A percentile compares a stretch with the other conserved stretches of the same genome.
Evolutionary conservation across 2,888 invertebrate genomes (phyloP).

Genomic region (Cerastis rubricosa): DNA sequence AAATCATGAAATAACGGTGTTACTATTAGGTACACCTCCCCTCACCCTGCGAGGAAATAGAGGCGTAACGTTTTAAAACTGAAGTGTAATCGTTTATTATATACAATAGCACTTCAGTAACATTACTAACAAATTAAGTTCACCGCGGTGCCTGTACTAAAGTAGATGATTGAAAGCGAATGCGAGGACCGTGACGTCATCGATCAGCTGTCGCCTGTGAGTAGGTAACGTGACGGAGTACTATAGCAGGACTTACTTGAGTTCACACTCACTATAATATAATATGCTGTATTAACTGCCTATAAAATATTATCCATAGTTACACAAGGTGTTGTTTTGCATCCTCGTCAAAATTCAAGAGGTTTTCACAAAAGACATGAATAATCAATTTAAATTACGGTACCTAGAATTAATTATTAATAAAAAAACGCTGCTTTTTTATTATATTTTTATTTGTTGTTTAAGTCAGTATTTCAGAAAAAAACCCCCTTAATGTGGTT

Average conservation of each 20-base stretch:
- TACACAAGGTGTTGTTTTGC: too few relatives aligned
- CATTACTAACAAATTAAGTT: neutral
- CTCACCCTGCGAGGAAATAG: neutral
- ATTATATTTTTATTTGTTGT: too few relatives aligned
- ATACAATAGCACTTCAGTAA: neutral
- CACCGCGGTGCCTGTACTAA: neutral
- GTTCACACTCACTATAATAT: neutral
- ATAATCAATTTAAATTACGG: too few relatives aligned
- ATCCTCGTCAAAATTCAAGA: too few relatives aligned
- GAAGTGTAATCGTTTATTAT: neutral
- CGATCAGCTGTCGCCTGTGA: constrained; percentile 48
- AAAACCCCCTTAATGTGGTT: too few relatives aligned
- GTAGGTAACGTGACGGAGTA: constrained; percentile 37
- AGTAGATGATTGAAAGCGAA: constrained; percentile 30
- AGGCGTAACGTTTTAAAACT: neutral
- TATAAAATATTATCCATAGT: too few relatives aligned
- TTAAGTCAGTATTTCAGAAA: too few relatives aligned
- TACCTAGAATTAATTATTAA: too few relatives aligned
- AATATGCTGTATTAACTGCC: neutral
- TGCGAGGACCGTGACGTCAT: constrained; percentile 38
- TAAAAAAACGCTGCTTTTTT: too few relatives aligned
- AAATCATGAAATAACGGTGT: too few relatives aligned
- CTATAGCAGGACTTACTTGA: constrained; percentile 3
- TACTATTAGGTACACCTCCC: too few relatives aligned
- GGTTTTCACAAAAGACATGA: too few relatives aligned